phyloP scores from a whole-genome alignment of 2,888 invertebrate genomes.

The Stegophylla sp. region DNA sequence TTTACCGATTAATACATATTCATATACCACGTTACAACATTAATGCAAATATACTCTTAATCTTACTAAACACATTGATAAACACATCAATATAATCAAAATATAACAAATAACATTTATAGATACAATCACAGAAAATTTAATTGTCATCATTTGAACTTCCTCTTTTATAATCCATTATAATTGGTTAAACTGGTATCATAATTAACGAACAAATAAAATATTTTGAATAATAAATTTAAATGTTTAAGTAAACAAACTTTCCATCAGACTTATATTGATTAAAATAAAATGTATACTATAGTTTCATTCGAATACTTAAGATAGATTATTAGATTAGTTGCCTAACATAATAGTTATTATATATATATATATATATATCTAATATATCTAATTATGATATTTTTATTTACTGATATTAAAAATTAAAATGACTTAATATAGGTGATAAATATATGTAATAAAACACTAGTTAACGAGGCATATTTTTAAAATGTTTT shows the following conservation, averaged over 20 bases:
- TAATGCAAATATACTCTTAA: neutral
- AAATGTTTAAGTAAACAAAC: neutral
- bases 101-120: neutral
- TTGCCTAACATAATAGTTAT: too few relatives aligned
- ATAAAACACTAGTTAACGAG: too few relatives aligned
- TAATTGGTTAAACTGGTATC: slow-evolving; percentile 10
- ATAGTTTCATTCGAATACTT: too few relatives aligned
- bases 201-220: neutral
- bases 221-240: neutral
- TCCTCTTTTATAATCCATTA: neutral
- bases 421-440: too few relatives aligned
- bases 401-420: too few relatives aligned
- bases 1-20: neutral
- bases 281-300: neutral
- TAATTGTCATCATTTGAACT: slow-evolving; percentile 6
- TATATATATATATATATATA: too few relatives aligned
- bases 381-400: too few relatives aligned
- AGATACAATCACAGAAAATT: slow-evolving; percentile 20
- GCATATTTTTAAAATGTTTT: too few relatives aligned
- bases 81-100: neutral
- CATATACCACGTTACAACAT: neutral
- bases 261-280: slow-evolving; percentile 2
- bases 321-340: too few relatives aligned
- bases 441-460: too few relatives aligned
- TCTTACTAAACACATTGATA: neutral